phyloP scores from a whole-genome alignment of 2,113 vertebrate species.

The Odocoileus virginianus region DNA sequence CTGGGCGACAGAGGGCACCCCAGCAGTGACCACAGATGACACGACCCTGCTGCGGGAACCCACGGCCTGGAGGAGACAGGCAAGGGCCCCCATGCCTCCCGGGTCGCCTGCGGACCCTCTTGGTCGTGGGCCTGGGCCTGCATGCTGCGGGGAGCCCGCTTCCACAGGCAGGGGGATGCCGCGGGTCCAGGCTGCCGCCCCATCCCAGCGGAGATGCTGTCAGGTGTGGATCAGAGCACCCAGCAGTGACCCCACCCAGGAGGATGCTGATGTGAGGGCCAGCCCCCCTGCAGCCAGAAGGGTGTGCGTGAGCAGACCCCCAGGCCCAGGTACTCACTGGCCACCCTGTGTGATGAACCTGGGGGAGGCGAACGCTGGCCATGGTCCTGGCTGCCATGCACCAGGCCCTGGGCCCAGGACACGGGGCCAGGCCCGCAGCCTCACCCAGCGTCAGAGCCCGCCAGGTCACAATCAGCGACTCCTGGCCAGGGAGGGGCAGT shows the following conservation, averaged over 20 bases:
- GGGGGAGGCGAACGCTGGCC: background rate
- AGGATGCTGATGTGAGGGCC: background rate
- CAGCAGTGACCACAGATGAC: background rate
- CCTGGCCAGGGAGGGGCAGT: background rate
- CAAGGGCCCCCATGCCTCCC: background rate
- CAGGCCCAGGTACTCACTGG: background rate
- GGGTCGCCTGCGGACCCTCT: rapidly evolving
- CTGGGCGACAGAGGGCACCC: background rate
- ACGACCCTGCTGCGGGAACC: rapidly evolving
- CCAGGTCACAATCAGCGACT: constrained; percentile 13
- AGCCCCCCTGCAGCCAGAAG: background rate
- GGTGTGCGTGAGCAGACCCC: rapidly evolving
- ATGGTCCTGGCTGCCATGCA: background rate
- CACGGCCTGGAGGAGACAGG: background rate
- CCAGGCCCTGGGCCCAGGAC: background rate
- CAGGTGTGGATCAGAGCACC: background rate
- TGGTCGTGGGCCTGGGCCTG: rapidly evolving
- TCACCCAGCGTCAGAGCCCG: background rate
- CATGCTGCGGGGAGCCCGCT: background rate
- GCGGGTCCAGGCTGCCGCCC: background rate
- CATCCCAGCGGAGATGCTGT: background rate
- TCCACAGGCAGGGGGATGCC: background rate
- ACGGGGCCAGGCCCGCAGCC: too few relatives aligned
- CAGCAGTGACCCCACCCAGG: background rate
- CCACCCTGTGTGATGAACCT: background rate